Percentiles rank a stretch among this genome's conserved stretches.
phyloP scores from a whole-genome alignment of 2,888 invertebrate species.

The Tenthredo amoena region DNA sequence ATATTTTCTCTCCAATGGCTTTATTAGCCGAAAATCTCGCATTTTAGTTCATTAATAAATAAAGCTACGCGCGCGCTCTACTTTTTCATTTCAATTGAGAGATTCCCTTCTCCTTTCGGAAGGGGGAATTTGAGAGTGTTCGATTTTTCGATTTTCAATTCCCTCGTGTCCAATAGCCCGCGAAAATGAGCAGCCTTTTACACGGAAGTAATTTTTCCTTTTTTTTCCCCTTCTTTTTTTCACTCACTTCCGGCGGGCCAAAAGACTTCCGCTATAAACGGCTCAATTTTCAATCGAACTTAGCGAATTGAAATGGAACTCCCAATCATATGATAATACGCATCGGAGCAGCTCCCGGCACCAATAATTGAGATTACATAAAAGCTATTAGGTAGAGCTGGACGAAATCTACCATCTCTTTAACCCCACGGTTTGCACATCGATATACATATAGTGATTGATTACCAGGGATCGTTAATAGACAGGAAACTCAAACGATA shows the following conservation, averaged over 20 bases:
- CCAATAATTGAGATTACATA: conserved; percentile 35
- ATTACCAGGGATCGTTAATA: conserved; percentile 34
- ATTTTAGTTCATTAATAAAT: background rate
- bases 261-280: conserved; percentile 29
- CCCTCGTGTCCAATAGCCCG: background rate
- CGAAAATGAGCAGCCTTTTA: conserved; percentile 23
- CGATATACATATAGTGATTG: conserved; percentile 16
- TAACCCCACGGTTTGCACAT: background rate
- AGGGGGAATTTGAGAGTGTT: background rate
- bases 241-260: conserved; percentile 1
- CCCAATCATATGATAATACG: conserved; percentile 32
- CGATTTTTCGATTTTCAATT: conserved; percentile 30
- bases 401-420: conserved; percentile 20
- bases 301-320: conserved; percentile 32
- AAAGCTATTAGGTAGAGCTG: conserved; percentile 16
- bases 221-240: background rate
- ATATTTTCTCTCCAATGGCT: background rate
- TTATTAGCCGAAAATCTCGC: background rate
- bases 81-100: background rate
- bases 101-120: background rate
- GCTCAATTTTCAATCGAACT: conserved; percentile 30
- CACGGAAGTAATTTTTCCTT: background rate
- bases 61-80: background rate
- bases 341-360: background rate
- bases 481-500: conserved; percentile 44